Percentiles rank a stretch among this genome's conserved stretches.
phyloP scores from a whole-genome alignment of 2,888 invertebrate species.

The Caenorhabditis drosophilae region DNA sequence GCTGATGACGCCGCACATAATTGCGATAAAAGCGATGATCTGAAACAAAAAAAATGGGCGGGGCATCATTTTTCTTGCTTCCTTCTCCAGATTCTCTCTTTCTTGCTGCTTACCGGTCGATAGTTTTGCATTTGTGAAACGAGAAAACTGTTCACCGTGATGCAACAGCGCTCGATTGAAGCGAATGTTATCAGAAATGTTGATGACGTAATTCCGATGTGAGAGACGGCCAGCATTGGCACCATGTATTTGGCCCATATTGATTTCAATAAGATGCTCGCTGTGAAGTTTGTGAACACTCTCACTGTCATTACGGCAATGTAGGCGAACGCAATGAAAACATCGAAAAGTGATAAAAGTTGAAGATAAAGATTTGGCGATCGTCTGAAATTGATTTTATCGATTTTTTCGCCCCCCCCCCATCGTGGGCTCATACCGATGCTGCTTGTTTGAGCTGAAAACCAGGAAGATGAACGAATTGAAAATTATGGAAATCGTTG shows the following conservation, averaged over 20 bases:
- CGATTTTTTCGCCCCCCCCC: too few relatives aligned
- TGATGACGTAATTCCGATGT: constrained; percentile 51
- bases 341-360: constrained; percentile 51
- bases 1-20: constrained; percentile 59
- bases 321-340: constrained; percentile 51
- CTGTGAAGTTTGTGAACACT: constrained; percentile 43
- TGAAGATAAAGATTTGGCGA: constrained; percentile 52
- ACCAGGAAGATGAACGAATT: constrained; percentile 52
- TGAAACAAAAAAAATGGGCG: not conserved
- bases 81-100: not conserved
- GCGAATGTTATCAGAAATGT: constrained; percentile 57
- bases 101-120: constrained; percentile 14
- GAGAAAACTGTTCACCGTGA: constrained; percentile 42
- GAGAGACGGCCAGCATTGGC: constrained; percentile 51
- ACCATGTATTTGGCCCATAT: constrained; percentile 49
- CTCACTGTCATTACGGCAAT: constrained; percentile 48
- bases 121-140: constrained; percentile 32
- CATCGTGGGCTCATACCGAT: too few relatives aligned
- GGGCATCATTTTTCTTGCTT: not conserved
- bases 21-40: constrained; percentile 50
- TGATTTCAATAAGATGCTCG: constrained; percentile 34
- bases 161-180: constrained; percentile 54
- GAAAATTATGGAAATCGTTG: constrained; percentile 45
- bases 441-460: constrained; percentile 49
- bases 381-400: constrained; percentile 43